phyloP scores from a whole-genome alignment of 2,888 invertebrate genomes.

The Spatulosminthurus flaviceps region DNA sequence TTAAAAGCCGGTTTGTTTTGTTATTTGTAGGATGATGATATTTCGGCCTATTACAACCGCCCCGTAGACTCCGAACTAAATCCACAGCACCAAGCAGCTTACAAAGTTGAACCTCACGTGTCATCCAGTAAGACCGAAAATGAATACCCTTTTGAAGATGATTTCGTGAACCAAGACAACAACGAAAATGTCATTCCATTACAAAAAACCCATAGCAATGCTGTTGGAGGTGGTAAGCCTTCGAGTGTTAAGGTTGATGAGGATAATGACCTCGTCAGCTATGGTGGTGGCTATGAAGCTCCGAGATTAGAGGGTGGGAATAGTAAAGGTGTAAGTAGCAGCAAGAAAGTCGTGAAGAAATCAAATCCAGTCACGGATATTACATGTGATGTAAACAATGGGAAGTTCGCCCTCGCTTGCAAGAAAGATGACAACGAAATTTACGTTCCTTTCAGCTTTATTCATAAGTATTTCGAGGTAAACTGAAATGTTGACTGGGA shows the following conservation, averaged over 20 bases:
- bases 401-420: slow-evolving; percentile 72
- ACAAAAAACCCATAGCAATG: neutral
- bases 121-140: neutral
- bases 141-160: slow-evolving; percentile 41
- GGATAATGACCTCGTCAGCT: slow-evolving; percentile 18
- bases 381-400: slow-evolving; percentile 70
- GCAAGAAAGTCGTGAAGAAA: neutral
- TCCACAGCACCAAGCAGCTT: neutral
- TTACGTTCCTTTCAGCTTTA: slow-evolving; percentile 89
- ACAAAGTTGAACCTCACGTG: neutral
- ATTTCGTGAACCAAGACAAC: slow-evolving; percentile 27
- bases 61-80: neutral
- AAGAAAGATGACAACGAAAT: slow-evolving; percentile 71
- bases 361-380: neutral
- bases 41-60: slow-evolving; percentile 26
- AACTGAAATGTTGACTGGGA: too few species aligned
- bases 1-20: neutral
- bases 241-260: neutral
- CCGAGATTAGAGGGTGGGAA: neutral
- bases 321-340: neutral
- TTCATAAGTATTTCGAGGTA: slow-evolving; percentile 93
- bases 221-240: neutral
- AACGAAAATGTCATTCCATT: neutral
- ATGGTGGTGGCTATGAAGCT: neutral
- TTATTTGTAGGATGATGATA: slow-evolving; percentile 30